Conservation (phyloP, 2,888 invertebrate species). For the Luperina testacea region DNA sequence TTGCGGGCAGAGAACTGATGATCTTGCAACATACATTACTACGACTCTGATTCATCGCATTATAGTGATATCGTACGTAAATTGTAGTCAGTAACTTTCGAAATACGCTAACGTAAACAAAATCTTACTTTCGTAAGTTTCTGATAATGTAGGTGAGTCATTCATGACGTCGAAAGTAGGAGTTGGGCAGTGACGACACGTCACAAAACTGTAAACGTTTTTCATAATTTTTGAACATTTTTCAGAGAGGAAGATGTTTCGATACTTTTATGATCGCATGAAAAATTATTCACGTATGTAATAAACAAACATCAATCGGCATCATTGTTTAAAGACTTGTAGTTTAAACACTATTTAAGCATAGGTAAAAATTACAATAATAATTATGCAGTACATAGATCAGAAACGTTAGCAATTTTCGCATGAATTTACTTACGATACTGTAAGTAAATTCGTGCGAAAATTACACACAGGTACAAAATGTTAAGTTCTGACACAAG, state of each 20-base stretch:
- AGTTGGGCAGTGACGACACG: background rate
- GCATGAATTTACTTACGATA: background rate
- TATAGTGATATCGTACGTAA: background rate
- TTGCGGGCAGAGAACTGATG: background rate
- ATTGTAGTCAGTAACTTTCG: conserved; percentile 25
- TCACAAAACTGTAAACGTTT: too few relatives aligned
- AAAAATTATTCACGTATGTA: background rate
- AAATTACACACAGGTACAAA: too few relatives aligned
- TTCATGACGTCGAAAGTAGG: background rate
- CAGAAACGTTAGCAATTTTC: background rate
- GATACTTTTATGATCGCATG: background rate
- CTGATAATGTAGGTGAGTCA: conserved; percentile 35
- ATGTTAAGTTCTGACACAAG: too few relatives aligned
- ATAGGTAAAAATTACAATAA: too few relatives aligned
- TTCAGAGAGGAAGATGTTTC: background rate
- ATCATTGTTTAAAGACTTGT: background rate
- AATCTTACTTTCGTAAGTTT: conserved; percentile 32
- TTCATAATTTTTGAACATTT: too few relatives aligned
- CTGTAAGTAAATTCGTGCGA: too few relatives aligned
- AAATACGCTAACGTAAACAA: conserved; percentile 42
- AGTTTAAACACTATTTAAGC: background rate
- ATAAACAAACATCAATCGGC: background rate
- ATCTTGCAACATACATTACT: background rate
- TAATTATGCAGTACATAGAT: background rate
- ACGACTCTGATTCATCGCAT: background rate